phyloP scores from a whole-genome alignment of 1,140 invertebrate genomes.

The Maconellicoccus hirsutus region DNA sequence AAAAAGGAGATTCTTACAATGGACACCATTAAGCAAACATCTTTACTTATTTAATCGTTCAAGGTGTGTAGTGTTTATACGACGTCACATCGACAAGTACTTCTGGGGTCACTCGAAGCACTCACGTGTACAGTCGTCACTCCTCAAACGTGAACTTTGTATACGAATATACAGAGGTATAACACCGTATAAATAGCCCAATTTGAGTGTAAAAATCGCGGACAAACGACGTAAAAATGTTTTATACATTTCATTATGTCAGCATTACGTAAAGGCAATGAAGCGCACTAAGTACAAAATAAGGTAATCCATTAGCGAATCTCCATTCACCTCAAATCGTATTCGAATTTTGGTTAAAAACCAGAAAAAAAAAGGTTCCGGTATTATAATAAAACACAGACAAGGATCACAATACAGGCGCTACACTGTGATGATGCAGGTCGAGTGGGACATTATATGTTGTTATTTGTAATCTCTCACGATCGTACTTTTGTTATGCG shows the following conservation, averaged over 20 bases:
- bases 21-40: too few species aligned
- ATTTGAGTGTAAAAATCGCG: neutral
- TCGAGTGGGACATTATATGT: conserved; percentile 22
- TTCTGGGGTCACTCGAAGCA: neutral
- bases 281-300: conserved; percentile 5
- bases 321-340: neutral
- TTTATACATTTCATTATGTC: neutral
- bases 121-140: neutral
- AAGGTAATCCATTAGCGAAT: conserved; percentile 19
- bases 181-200: neutral
- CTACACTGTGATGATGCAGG: conserved; percentile 19
- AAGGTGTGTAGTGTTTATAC: too few species aligned
- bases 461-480: conserved; percentile 22
- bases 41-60: too few species aligned
- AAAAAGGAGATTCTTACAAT: too few species aligned
- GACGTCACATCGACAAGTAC: too few species aligned
- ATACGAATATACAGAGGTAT: neutral
- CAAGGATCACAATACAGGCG: conserved; percentile 18
- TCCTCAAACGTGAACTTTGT: neutral
- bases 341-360: conserved; percentile 14
- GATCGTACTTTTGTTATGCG: conserved; percentile 19
- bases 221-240: neutral
- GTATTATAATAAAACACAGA: neutral
- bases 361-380: neutral
- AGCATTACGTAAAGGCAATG: conserved; percentile 15